Percentiles rank a stretch among this genome's conserved stretches.
phyloP scores from a whole-genome alignment of 2,113 vertebrate genomes.

The Atlantisia rogersi region DNA sequence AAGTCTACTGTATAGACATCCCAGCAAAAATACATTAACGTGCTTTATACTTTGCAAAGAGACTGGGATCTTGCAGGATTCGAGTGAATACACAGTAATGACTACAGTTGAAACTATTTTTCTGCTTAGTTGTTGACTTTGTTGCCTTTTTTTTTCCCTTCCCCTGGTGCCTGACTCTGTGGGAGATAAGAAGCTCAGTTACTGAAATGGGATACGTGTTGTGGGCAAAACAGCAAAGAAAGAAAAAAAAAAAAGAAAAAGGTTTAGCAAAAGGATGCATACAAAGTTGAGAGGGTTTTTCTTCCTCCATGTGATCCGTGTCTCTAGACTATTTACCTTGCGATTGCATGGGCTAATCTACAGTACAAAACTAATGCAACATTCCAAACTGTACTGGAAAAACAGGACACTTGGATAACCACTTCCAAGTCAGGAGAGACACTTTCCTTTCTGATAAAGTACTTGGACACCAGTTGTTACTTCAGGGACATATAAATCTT shows the following conservation, averaged over 20 bases:
- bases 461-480: not conserved
- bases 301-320: not conserved
- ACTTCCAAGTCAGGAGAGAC: not conserved
- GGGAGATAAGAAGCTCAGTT: not conserved
- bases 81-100: not conserved
- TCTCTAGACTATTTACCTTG: slow-evolving; percentile 31
- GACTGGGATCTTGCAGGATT: not conserved
- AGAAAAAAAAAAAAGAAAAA: not conserved
- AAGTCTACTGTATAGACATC: not conserved
- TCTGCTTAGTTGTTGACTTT: not conserved
- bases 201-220: not conserved
- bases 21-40: slow-evolving; percentile 10
- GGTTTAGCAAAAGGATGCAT: not conserved
- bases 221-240: not conserved
- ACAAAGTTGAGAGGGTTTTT: not conserved
- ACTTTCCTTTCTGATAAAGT: slow-evolving; percentile 33
- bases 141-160: not conserved
- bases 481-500: not conserved
- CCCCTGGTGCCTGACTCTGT: not conserved
- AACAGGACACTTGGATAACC: slow-evolving; percentile 37
- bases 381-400: slow-evolving; percentile 39
- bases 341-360: slow-evolving; percentile 15
- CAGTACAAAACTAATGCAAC: not conserved
- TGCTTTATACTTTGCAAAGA: not conserved
- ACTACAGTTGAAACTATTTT: not conserved